Evolutionary conservation across 2,797 vertebrate species (phyloP), one percentile per base, ranked within the genome.

Genomic region (Micropoecilia bifurca): DNA sequence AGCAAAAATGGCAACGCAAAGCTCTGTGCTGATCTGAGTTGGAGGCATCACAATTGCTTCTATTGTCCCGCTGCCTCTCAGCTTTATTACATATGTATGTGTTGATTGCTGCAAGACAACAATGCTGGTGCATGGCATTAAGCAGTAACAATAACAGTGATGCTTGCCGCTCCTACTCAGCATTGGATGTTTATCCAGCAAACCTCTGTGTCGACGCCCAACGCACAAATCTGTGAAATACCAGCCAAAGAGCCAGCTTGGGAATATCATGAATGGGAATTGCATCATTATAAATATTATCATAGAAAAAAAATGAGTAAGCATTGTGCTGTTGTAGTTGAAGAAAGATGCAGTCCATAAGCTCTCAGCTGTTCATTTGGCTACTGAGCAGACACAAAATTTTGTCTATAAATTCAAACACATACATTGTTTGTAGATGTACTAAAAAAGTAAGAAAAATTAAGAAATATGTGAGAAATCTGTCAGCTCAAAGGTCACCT

Each of bases 31-130:
- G 86, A 83, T 91, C 80, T 74, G 81, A 88, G 88, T 88, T 83
- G 80, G 80, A 87, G 86, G 87, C 73, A 73, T 66, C 69, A 95
- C 94, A 95, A 95, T 91, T 88, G 90, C 75, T 82, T 20, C 80
- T 82, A 94, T 94, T 96, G 93, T 95, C 71, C 78, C 66, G 0
- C 90, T 90, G 82, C 89, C 91, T 90, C 93, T 89, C 90, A 86
- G 90, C 91, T 92, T 93, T 93, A 95, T 95, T 95, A 94, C 95
- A 95, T 94, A 95, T 95, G 94, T 93, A 93, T 95, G 93, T 93
- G 92, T 94, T 93, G 92, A 95, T 96, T 95, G 91, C 90, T 87
- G 90, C 90, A 93, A 89, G 94, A 93, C 94, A 95, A 95, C 93
- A 95, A 95, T 92, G 90, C 93, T 92, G 87, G 83, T 90, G 90